A percentile compares a stretch with the other conserved stretches of the same genome.
Evolutionary conservation across 2,888 invertebrate species (phyloP).

Genomic region (Drosophila imparisetae): DNA sequence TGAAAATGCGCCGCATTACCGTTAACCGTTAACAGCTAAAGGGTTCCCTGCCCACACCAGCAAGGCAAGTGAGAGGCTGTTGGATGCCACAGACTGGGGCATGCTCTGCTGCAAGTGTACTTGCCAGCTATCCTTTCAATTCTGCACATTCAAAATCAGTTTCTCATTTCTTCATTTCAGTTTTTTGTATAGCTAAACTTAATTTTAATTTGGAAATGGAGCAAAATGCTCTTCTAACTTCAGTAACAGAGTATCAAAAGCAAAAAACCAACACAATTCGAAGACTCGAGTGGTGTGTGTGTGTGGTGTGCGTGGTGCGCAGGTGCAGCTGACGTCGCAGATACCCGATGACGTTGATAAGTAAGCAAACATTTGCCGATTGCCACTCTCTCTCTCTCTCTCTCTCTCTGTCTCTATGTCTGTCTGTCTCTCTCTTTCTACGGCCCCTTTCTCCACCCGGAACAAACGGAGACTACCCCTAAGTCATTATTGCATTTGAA

Average conservation of each 20-base stretch:
- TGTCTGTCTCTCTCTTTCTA: background rate
- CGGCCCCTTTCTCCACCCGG: background rate
- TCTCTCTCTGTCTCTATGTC: background rate
- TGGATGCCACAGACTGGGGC: background rate
- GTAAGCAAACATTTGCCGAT: conserved; percentile 34
- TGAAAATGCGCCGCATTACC: conserved; percentile 65
- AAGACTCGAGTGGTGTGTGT: background rate
- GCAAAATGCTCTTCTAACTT: background rate
- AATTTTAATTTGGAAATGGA: background rate
- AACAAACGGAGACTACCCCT: background rate
- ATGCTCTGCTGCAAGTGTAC: background rate
- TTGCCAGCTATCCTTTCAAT: background rate
- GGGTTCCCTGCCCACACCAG: conserved; percentile 26
- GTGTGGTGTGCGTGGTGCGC: conserved; percentile 34
- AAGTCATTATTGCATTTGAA: conserved; percentile 26
- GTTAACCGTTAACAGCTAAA: conserved; percentile 68
- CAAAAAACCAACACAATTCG: conserved; percentile 16
- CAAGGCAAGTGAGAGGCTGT: background rate
- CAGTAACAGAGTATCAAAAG: background rate
- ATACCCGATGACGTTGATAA: conserved; percentile 42
- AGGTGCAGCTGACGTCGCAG: conserved; percentile 67
- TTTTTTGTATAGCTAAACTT: background rate
- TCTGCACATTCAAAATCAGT: background rate
- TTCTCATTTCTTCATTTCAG: background rate
- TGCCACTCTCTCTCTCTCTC: background rate